Conservation (phyloP, 35 echinoderm and acorn worm species). For the Eucidaris tribuloides region DNA sequence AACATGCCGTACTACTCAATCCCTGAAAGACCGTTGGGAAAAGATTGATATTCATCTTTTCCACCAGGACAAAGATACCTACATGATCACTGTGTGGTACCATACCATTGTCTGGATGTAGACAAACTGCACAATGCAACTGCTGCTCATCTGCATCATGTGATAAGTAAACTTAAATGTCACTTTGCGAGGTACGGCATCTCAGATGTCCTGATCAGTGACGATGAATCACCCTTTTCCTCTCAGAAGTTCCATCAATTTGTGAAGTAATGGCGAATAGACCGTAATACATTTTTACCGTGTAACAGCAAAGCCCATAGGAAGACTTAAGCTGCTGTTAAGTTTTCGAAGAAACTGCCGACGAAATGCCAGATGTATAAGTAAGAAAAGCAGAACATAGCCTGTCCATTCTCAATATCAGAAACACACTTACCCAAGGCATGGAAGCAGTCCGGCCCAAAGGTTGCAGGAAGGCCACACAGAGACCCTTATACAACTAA, state of each 20-base stretch:
- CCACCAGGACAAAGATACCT: background rate
- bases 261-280: background rate
- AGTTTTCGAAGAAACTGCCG: slow-evolving; percentile 20
- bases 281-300: slow-evolving; percentile 28
- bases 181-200: slow-evolving; percentile 63
- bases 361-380: background rate
- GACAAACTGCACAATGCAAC: background rate
- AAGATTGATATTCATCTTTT: background rate
- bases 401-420: slow-evolving; percentile 3
- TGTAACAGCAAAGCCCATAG: slow-evolving; percentile 28
- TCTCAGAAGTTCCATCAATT: slow-evolving; percentile 23
- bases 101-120: slow-evolving; percentile 8
- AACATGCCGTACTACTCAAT: slow-evolving; percentile 12
- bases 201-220: slow-evolving; percentile 52
- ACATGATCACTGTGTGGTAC: slow-evolving; percentile 17
- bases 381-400: background rate
- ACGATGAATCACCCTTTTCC: slow-evolving; percentile 36
- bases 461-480: background rate
- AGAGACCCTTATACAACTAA: slow-evolving; percentile 18
- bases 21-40: slow-evolving; percentile 36
- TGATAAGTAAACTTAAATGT: slow-evolving; percentile 43
- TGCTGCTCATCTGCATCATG: background rate
- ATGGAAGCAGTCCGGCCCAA: slow-evolving; percentile 25
- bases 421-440: slow-evolving; percentile 1
- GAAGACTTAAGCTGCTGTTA: slow-evolving; percentile 10